These are phyloP conservation scores for Lepidocolaptes lacrymiger DNA, from an alignment of 2,797 vertebrate genomes.

Conservation along the genomic window DNA sequence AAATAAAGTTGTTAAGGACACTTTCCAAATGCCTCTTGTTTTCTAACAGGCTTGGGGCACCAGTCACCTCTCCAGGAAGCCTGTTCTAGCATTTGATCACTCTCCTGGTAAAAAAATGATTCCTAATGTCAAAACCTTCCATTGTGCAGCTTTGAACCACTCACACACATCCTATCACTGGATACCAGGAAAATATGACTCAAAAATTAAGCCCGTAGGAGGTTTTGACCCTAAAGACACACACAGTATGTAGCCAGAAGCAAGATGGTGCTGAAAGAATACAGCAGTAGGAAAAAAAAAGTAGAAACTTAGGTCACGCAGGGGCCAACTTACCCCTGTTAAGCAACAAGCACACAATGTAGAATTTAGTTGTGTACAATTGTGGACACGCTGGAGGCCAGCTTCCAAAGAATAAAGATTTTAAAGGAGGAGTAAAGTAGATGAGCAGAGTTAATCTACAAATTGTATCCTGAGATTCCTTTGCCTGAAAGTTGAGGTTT, in stretches of 20 bases:
- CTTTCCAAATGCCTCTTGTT: neutral
- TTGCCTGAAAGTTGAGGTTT: neutral
- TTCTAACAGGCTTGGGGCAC: no score
- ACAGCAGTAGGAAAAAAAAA: neutral
- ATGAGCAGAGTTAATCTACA: neutral
- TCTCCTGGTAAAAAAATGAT: neutral
- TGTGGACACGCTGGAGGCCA: neutral
- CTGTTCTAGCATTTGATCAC: neutral
- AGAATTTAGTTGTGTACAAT: neutral
- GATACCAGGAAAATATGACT: neutral
- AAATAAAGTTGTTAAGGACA: neutral
- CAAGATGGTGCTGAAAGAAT: neutral
- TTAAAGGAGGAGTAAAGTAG: neutral
- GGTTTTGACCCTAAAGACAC: neutral
- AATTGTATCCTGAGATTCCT: neutral
- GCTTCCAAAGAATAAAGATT: neutral
- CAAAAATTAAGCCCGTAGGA: neutral
- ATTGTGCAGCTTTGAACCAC: neutral
- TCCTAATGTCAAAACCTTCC: neutral
- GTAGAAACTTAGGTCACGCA: neutral
- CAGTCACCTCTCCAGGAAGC: neutral
- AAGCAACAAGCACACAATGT: neutral
- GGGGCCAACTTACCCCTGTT: neutral
- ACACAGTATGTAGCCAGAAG: neutral
- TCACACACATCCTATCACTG: neutral